Evolutionary conservation across 2,113 vertebrate genomes (phyloP).

Genomic region (Caranx melampygus): DNA sequence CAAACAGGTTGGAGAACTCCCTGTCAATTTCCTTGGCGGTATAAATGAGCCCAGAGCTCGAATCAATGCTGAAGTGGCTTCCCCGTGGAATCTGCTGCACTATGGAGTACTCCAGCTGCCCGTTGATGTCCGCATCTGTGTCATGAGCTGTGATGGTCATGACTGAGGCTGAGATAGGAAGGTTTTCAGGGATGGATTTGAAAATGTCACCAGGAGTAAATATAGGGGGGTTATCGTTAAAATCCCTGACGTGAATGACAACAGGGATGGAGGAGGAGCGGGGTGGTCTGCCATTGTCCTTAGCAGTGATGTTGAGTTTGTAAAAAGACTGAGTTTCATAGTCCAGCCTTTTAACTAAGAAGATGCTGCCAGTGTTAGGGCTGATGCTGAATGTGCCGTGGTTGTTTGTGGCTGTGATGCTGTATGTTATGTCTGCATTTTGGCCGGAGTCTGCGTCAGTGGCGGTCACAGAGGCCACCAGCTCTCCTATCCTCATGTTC

Average conservation of each 20-base stretch:
- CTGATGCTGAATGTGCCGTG: conserved; percentile 97
- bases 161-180: conserved; percentile 91
- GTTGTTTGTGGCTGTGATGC: conserved; percentile 92
- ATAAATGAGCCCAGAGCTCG: conserved; percentile 88
- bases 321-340: conserved; percentile 95
- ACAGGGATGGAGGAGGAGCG: conserved; percentile 93
- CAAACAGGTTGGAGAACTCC: conserved; percentile 96
- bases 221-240: conserved; percentile 95
- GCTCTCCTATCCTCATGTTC: conserved; percentile 96
- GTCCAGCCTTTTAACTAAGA: conserved; percentile 94
- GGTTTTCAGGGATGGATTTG: conserved; percentile 94
- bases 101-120: conserved; percentile 91
- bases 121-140: conserved; percentile 96
- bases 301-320: conserved; percentile 94
- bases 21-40: conserved; percentile 92
- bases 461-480: conserved; percentile 94
- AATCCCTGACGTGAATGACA: conserved; percentile 94
- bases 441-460: conserved; percentile 93
- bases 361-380: conserved; percentile 96
- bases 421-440: conserved; percentile 95
- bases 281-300: conserved; percentile 91
- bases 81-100: conserved; percentile 93
- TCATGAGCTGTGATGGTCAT: conserved; percentile 91
- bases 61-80: conserved; percentile 91
- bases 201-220: conserved; percentile 95